These are phyloP conservation scores for Pilophorus perplexus DNA, from an alignment of 2,888 invertebrate species.

Conservation along the genomic window DNA sequence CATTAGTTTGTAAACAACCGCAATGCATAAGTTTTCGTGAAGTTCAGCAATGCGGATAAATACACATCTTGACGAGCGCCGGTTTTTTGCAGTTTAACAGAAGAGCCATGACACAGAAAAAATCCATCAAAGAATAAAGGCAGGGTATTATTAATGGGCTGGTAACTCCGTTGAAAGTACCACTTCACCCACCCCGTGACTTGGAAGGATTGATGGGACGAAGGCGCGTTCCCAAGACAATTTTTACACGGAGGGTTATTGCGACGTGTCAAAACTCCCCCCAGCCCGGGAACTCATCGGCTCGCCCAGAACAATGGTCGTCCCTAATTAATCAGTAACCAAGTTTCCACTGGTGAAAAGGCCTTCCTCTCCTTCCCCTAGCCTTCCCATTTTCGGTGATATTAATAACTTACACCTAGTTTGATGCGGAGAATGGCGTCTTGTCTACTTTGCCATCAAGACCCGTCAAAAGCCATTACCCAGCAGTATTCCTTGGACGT, in stretches of 20 bases:
- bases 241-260: slow-evolving; percentile 39
- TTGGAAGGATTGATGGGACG: slow-evolving; percentile 33
- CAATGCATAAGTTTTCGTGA: too few relatives aligned
- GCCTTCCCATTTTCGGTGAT: slow-evolving; percentile 31
- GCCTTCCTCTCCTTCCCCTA: background rate
- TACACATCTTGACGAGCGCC: too few relatives aligned
- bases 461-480: slow-evolving; percentile 27
- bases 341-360: slow-evolving; percentile 39
- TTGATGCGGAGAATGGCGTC: slow-evolving; percentile 46
- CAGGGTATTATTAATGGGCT: slow-evolving; percentile 33
- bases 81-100: too few relatives aligned
- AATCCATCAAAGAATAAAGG: slow-evolving; percentile 6
- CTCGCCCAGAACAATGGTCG: slow-evolving; percentile 25
- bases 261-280: slow-evolving; percentile 8
- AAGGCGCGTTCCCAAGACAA: slow-evolving; percentile 33
- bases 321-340: slow-evolving; percentile 44
- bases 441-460: slow-evolving; percentile 10
- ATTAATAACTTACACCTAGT: slow-evolving; percentile 51
- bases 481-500: slow-evolving; percentile 34
- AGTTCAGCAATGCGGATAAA: too few relatives aligned
- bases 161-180: slow-evolving; percentile 1
- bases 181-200: background rate
- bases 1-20: too few relatives aligned
- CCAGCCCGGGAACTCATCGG: slow-evolving; percentile 1
- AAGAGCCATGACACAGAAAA: too few relatives aligned